These are phyloP conservation scores for Tuberolachnus salignus DNA, from an alignment of 2,888 invertebrate species.

Conservation along the genomic window DNA sequence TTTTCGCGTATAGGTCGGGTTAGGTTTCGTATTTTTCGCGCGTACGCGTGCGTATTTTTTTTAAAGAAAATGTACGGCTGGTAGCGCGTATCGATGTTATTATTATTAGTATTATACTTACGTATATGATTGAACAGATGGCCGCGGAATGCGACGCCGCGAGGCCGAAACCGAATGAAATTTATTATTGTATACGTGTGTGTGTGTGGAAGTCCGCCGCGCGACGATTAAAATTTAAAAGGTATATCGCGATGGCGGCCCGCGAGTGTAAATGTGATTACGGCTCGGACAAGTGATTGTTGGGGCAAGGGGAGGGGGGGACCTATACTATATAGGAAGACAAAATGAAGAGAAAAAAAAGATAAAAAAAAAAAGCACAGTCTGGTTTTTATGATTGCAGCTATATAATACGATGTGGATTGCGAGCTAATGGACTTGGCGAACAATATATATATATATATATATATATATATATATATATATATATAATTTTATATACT, in stretches of 20 bases:
- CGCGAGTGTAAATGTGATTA: constrained; percentile 27
- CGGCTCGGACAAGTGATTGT: background rate
- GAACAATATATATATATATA: constrained; percentile 21
- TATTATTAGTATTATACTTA: too few species aligned
- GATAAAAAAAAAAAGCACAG: constrained; percentile 31
- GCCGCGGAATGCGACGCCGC: constrained; percentile 40
- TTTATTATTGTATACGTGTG: constrained; percentile 45
- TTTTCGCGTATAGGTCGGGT: too few species aligned
- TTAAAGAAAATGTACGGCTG: too few species aligned
- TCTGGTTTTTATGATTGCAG: constrained; percentile 50
- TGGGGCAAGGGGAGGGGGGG: too few species aligned
- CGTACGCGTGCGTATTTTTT: background rate
- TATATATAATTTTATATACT: too few species aligned
- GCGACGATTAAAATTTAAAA: background rate
- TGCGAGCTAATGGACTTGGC: constrained; percentile 38
- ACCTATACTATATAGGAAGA: constrained; percentile 23
- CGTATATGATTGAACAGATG: constrained; percentile 52
- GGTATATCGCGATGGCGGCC: background rate
- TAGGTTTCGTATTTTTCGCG: too few species aligned
- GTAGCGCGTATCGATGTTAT: too few species aligned
- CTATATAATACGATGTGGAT: constrained; percentile 36
- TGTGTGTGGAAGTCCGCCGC: constrained; percentile 36
- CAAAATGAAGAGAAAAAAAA: constrained; percentile 47
- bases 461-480: too few species aligned
- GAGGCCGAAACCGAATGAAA: constrained; percentile 48